Evolutionary conservation across 1,140 invertebrate species (phyloP).

Genomic region (Temnothorax curvispinosus): DNA sequence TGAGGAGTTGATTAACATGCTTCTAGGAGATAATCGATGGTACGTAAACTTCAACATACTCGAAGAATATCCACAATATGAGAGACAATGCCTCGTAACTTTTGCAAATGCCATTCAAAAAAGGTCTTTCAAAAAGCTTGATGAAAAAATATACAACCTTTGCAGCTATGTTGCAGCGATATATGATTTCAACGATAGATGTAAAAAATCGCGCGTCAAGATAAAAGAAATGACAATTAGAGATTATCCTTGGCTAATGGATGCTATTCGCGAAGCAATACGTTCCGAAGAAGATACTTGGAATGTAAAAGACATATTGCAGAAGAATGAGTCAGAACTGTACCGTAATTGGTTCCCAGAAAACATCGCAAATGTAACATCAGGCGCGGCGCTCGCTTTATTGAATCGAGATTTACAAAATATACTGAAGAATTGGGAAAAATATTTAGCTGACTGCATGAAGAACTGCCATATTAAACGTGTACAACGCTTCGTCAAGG

Average conservation of each 20-base stretch:
- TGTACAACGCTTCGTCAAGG: slow-evolving; percentile 68
- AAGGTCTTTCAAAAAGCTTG: background rate
- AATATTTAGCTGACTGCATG: slow-evolving; percentile 65
- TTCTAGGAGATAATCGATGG: slow-evolving; percentile 29
- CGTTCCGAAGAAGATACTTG: rapidly evolving
- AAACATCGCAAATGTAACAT: background rate
- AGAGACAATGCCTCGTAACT: slow-evolving; percentile 70
- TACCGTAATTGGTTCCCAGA: slow-evolving; percentile 33
- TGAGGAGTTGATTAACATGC: slow-evolving; percentile 49
- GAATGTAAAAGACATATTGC: background rate
- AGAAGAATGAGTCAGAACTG: slow-evolving; percentile 60
- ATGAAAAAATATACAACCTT: background rate
- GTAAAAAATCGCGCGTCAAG: background rate
- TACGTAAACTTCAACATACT: slow-evolving; percentile 65
- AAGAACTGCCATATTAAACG: background rate
- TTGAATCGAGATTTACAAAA: slow-evolving; percentile 69
- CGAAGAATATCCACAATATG: slow-evolving; percentile 62
- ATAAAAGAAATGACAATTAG: slow-evolving; percentile 62
- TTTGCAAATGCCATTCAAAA: background rate
- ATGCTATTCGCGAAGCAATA: slow-evolving; percentile 33
- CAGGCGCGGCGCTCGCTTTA: slow-evolving; percentile 7
- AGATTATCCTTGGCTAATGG: slow-evolving; percentile 71
- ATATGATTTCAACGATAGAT: slow-evolving; percentile 71
- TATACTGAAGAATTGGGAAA: slow-evolving; percentile 70
- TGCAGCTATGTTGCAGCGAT: slow-evolving; percentile 49